Evolutionary conservation across 2,888 invertebrate genomes (phyloP).

Genomic region (Colletes collaris): DNA sequence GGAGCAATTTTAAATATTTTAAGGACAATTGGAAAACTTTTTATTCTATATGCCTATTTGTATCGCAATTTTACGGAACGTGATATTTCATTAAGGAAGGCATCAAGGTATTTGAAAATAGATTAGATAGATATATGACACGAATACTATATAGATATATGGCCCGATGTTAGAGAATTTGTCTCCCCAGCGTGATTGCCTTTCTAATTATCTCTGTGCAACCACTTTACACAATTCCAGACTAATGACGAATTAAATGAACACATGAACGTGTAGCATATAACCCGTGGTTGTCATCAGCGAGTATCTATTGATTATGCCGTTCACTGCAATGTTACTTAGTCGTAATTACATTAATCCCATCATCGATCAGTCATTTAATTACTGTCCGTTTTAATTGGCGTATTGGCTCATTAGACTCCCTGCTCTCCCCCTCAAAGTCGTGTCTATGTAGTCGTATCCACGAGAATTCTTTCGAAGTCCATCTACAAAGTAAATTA

Average conservation of each 20-base stretch:
- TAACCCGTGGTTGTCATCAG: slow-evolving; percentile 73
- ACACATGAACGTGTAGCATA: slow-evolving; percentile 53
- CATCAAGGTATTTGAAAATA: too few species aligned
- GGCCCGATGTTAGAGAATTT: neutral
- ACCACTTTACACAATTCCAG: slow-evolving; percentile 22
- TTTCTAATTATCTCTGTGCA: slow-evolving; percentile 32
- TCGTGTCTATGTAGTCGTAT: slow-evolving; percentile 23
- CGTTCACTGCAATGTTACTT: slow-evolving; percentile 72
- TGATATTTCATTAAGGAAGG: too few species aligned
- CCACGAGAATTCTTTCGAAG: slow-evolving; percentile 29
- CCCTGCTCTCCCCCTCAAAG: slow-evolving; percentile 18
- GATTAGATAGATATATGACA: too few species aligned
- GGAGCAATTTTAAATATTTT: too few species aligned
- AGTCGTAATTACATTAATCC: slow-evolving; percentile 76
- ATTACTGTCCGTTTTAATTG: slow-evolving; percentile 77
- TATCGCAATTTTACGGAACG: too few species aligned
- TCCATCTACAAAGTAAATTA: slow-evolving; percentile 43
- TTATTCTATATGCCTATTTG: too few species aligned
- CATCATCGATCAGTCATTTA: slow-evolving; percentile 73
- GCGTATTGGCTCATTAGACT: slow-evolving; percentile 74
- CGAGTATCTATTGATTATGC: slow-evolving; percentile 73
- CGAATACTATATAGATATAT: too few species aligned
- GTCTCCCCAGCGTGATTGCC: slow-evolving; percentile 1
- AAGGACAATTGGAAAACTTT: too few species aligned
- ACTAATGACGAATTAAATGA: slow-evolving; percentile 61